Evolutionary conservation across 2,113 vertebrate species (phyloP), one percentile per base, ranked within the genome.

Genomic region (Petaurus breviceps): DNA sequence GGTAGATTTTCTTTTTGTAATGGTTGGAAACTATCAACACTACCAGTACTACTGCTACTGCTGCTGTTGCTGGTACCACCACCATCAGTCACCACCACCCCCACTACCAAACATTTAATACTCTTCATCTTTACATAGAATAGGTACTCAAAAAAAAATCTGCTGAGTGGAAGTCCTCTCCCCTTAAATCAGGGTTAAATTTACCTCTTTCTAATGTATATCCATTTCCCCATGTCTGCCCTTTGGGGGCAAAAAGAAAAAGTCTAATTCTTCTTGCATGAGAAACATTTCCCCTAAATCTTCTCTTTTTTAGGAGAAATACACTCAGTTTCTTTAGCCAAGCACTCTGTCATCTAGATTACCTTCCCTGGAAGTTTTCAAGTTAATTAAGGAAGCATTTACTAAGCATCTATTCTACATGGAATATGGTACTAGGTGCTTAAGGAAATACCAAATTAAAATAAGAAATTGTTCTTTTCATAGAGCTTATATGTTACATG

Each of bases 1-100:
- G 37, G n/a, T 43, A 84, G 68, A 84, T 77, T 7, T 77, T 77
- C 31, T 84, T 77, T 77, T 43, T 77, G 11, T 19, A n/a, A 77
- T 43, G 5, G 0, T n/a, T 77, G n/a, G 2, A 77, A 77, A 43
- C 16, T 43, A 77, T 77, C 37, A 77, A 1, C 5, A n/a, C 16
- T n/a, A n/a, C 8, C 1, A n/a, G 0, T 6, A 19, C 68, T 5
- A 77, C 16, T n/a, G n/a, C 1, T n/a, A n/a, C 1, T 16, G 37
- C 0, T 68, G 12, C 4, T 61, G 55, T 26, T 61, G 28, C 57
- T 77, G 5, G 19, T n/a, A 16, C 5, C 22, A 19, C 1, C 5
- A 1, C 47, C n/a, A n/a, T n/a, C n/a, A n/a, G n/a, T 49, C 47
- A n/a, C 16, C 14, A n/a, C 31, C 31, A 16, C 61, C 4, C 31